Base-by-base conservation (phyloP, 2,797 vertebrate species). In the Propithecus perrieri region DNA sequence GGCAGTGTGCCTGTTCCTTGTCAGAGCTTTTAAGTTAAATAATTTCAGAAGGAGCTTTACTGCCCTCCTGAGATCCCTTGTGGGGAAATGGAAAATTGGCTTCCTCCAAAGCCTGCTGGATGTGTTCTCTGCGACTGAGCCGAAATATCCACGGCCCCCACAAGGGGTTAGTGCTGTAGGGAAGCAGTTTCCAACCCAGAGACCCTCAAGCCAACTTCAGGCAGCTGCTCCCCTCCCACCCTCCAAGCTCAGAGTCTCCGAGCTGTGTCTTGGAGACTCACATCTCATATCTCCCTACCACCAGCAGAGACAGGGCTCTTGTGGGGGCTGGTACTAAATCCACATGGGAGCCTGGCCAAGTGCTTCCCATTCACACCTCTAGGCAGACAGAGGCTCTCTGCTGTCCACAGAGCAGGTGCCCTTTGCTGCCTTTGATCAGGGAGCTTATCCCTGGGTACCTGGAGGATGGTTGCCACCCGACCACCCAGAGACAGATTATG, bases 1-100 rank as follows among this genome's bases (percentile, higher is more conserved):
- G 63, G 57, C 38, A 1, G 17, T 30, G 7, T 0, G 20, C n/a
- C 46, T 94, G 41, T 18, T 65, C 41, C 41, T 59, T 11, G 15
- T 84, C 59, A 18, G 84, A 80, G 57, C 50, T 53, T 94, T 86
- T 26, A 86, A 50, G 72, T 38, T 26, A 87, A 95, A 33, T 81
- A 30, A 93, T 65, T 91, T 84, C 67, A 55, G 41, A 89, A 88
- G 50, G 86, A 57, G 18, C 43, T 74, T 57, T 38, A 41, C 22
- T 17, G 3, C 35, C 53, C 63, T 76, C 46, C 86, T 12, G 33
- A 65, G 65, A 53, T 28, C 59, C 35, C 53, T 85, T 74, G 0
- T 2, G 28, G 78, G 50, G 18, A 91, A 41, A 78, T 7, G 18
- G 46, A 92, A 80, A 69, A 33, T 0, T 6, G 33, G 55, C 43